Base-by-base conservation (phyloP, 37 sponge, comb jelly and placozoan species). In the Ianthella basta region DNA sequence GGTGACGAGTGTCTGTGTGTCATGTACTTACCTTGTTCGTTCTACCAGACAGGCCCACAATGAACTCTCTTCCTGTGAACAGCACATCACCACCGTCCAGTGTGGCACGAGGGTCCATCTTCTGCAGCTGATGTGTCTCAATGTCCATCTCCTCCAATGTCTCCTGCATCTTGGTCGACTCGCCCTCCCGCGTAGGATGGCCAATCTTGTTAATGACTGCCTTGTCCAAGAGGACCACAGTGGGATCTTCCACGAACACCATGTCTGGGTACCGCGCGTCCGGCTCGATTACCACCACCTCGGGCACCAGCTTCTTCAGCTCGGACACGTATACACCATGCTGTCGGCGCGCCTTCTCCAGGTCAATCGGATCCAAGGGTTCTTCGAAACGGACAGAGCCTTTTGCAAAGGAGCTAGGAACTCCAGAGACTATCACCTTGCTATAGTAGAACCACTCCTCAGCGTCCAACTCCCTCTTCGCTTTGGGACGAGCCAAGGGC, bases 11-110 rank as follows among this genome's bases (percentile, higher is more conserved):
- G n/a, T n/a, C n/a, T n/a, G n/a, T n/a, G n/a, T n/a, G n/a, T n/a
- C n/a, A n/a, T n/a, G 50, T 8, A 29, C 86, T 92, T 53, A 87
- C 94, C 68, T 79, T 60, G 78, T 94, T 91, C 0, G 95, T 94
- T 61, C 95, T 35, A 25, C 39, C 36, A 0, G 89, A 85, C 25
- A 91, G 63, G 15, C 95, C 95, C 37, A 94, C 75, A 0, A 94
- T 74, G 68, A 94, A 89, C 60, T 94, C 95, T 59, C 89, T 75
- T 23, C 95, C 95, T 1, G 95, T 94, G 54, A 94, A 94, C 23
- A 94, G 39, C 15, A 94, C 92, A 54, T 94, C 95, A 2, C 95
- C 95, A 50, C 95, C 95, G 59, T 94, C 95, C 75, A 94, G 16
- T 1, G 37, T 67, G 12, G 92, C 95, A 21, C 55, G 67, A 21